phyloP scores from a whole-genome alignment of 1,140 invertebrate genomes.

The Monomorium pharaonis region DNA sequence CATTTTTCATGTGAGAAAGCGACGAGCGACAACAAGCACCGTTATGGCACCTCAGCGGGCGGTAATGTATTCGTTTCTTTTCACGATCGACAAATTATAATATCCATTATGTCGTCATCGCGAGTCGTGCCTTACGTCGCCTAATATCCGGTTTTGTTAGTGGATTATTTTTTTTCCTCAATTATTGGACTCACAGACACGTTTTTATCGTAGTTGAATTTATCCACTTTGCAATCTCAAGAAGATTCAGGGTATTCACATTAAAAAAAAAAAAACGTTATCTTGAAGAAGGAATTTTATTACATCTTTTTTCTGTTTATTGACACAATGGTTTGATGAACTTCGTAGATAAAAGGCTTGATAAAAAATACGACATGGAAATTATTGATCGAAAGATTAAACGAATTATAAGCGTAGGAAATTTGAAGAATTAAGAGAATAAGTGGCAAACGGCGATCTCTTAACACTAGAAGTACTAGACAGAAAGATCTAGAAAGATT shows the following conservation, averaged over 20 bases:
- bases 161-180: neutral
- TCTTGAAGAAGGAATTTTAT: neutral
- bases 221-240: neutral
- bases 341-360: neutral
- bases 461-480: too few relatives aligned
- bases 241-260: neutral
- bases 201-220: neutral
- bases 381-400: neutral
- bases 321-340: neutral
- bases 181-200: neutral
- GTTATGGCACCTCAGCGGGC: neutral
- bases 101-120: slow-evolving; percentile 31
- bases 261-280: neutral
- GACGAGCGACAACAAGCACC: slow-evolving; percentile 25
- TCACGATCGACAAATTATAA: slow-evolving; percentile 18
- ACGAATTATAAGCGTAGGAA: neutral
- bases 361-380: neutral
- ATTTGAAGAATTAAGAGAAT: neutral
- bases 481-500: too few relatives aligned
- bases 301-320: neutral
- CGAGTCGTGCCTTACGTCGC: slow-evolving; percentile 9
- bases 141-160: slow-evolving; percentile 16
- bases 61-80: slow-evolving; percentile 12
- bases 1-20: slow-evolving; percentile 29
- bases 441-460: neutral